Percentiles rank a stretch among this genome's conserved stretches.
These are phyloP conservation scores for Sparidentex hasta DNA, from an alignment of 2,797 vertebrate genomes.

Conservation along the genomic window DNA sequence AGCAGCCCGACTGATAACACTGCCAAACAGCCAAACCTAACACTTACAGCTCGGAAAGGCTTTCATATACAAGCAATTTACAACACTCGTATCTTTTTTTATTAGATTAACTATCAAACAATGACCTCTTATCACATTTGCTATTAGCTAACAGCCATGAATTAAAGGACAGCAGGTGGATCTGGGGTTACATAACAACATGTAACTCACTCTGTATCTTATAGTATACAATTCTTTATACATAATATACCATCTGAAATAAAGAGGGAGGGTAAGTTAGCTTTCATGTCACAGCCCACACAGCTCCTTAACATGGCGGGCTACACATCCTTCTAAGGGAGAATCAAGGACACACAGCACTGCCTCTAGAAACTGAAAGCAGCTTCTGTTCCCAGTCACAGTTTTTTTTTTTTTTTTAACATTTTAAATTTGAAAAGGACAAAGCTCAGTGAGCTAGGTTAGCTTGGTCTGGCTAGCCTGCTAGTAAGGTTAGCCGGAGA, in stretches of 20 bases:
- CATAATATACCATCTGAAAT: rapidly evolving
- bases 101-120: neutral
- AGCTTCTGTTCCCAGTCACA: rapidly evolving
- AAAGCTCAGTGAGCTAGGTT: rapidly evolving
- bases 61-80: too few species aligned
- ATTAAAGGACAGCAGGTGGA: neutral
- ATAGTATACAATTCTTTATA: rapidly evolving
- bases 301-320: slow-evolving; percentile 47
- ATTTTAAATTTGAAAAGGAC: neutral
- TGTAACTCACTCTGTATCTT: too few species aligned
- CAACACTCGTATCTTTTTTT: neutral
- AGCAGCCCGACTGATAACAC: too few species aligned
- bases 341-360: slow-evolving; percentile 37
- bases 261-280: neutral
- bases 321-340: neutral
- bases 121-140: neutral
- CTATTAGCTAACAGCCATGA: too few species aligned
- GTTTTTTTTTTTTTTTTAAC: too few species aligned
- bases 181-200: rapidly evolving
- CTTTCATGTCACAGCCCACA: neutral
- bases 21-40: neutral
- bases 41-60: neutral
- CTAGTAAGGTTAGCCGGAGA: slow-evolving; percentile 15
- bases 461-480: neutral
- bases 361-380: neutral